These are phyloP conservation scores for Drosophila micromelanica DNA, from an alignment of 1,140 invertebrate genomes.

Conservation along the genomic window DNA sequence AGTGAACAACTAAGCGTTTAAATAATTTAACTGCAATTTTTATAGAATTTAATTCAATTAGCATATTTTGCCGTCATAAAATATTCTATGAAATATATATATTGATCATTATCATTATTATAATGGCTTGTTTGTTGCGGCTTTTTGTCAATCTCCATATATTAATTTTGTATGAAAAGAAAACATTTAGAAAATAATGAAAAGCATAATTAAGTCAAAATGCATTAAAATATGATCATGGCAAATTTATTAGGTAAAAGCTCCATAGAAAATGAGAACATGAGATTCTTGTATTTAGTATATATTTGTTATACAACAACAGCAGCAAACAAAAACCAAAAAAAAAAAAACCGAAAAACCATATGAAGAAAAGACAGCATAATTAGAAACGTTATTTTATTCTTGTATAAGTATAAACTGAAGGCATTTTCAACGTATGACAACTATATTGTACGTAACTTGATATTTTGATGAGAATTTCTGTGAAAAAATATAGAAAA, in stretches of 20 bases:
- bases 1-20: conserved; percentile 46
- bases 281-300: conserved; percentile 65
- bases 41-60: conserved; percentile 77
- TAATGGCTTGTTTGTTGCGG: conserved; percentile 81
- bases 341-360: conserved; percentile 37
- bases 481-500: conserved; percentile 76
- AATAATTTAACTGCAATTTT: conserved; percentile 56
- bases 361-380: conserved; percentile 49
- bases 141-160: conserved; percentile 77
- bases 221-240: conserved; percentile 16
- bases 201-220: conserved; percentile 20
- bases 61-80: conserved; percentile 63
- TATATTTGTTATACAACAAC: conserved; percentile 68
- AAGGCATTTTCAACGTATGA: conserved; percentile 79
- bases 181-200: conserved; percentile 63
- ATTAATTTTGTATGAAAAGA: conserved; percentile 49
- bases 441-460: conserved; percentile 81
- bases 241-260: conserved; percentile 47
- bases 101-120: conserved; percentile 57
- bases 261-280: conserved; percentile 28
- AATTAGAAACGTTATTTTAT: conserved; percentile 75
- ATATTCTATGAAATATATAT: conserved; percentile 40
- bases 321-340: conserved; percentile 35
- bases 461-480: conserved; percentile 82
- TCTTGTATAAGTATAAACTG: conserved; percentile 79